phyloP scores from a whole-genome alignment of 2,797 vertebrate species.

The Epinephelus coioides region DNA sequence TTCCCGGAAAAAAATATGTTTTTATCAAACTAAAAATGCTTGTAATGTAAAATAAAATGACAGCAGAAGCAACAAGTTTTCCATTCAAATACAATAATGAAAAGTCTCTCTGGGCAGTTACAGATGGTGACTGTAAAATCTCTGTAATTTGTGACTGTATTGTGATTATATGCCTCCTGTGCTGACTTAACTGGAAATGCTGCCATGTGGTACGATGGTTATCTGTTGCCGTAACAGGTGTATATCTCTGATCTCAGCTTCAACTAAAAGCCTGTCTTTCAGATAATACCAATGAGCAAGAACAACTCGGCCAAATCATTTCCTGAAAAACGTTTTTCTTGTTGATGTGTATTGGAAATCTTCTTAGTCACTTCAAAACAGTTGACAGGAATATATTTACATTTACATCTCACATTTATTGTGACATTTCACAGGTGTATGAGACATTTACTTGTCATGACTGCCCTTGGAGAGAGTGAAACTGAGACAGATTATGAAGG shows the following conservation, averaged over 20 bases:
- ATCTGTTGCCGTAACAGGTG: slow-evolving; percentile 18
- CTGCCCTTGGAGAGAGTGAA: neutral
- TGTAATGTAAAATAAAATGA: neutral
- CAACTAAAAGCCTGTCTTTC: slow-evolving; percentile 3
- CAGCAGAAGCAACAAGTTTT: neutral
- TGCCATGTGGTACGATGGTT: neutral
- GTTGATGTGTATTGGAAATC: neutral
- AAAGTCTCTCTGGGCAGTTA: neutral
- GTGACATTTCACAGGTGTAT: slow-evolving; percentile 10
- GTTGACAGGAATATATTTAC: neutral
- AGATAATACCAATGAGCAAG: neutral
- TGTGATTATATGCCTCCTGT: neutral
- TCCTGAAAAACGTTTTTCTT: no score
- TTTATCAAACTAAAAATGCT: neutral
- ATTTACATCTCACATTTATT: slow-evolving; percentile 33
- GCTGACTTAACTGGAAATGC: neutral
- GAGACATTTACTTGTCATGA: neutral
- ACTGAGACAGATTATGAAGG: no score
- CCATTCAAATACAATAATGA: neutral
- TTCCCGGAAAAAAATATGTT: neutral
- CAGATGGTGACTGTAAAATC: neutral
- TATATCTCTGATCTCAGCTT: slow-evolving; percentile 28
- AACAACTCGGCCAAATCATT: neutral
- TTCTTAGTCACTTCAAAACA: slow-evolving; percentile 19
- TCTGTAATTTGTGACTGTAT: neutral